Conservation (phyloP, 2,888 invertebrate genomes). For the Cyclophora punctaria region DNA sequence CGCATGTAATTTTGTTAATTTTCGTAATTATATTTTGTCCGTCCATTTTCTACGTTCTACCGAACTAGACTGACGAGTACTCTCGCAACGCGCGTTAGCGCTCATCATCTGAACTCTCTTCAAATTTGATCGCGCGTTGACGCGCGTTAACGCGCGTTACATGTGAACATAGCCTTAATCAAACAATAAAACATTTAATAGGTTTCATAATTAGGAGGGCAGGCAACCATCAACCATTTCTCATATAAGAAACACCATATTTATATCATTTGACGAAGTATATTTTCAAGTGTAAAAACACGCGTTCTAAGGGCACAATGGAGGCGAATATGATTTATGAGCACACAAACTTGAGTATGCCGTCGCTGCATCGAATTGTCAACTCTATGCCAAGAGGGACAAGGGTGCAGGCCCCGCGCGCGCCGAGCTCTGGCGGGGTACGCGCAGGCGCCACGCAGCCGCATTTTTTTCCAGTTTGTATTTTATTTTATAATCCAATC, state of each 20-base stretch:
- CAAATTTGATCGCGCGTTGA: too few species aligned
- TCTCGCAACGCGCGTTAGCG: too few species aligned
- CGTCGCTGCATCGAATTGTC: slow-evolving; percentile 14
- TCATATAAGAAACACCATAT: slow-evolving; percentile 40
- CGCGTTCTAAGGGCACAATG: slow-evolving; percentile 49
- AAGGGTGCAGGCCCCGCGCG: not conserved
- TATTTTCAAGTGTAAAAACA: slow-evolving; percentile 60
- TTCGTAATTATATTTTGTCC: too few species aligned
- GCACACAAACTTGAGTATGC: slow-evolving; percentile 16
- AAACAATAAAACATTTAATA: slow-evolving; percentile 21
- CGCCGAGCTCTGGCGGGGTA: slow-evolving; percentile 20
- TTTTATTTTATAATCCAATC: slow-evolving; percentile 62
- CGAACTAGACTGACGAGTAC: too few species aligned
- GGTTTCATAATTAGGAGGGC: slow-evolving; percentile 39
- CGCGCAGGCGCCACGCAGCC: slow-evolving; percentile 60
- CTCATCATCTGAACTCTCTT: too few species aligned
- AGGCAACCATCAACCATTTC: slow-evolving; percentile 40
- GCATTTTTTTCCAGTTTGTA: slow-evolving; percentile 54
- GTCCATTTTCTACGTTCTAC: too few species aligned
- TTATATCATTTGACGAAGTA: slow-evolving; percentile 55
- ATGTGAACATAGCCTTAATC: too few species aligned
- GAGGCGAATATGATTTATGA: slow-evolving; percentile 67
- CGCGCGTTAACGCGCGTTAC: too few species aligned
- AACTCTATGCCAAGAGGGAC: slow-evolving; percentile 18
- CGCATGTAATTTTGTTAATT: too few species aligned